phyloP scores from a whole-genome alignment of 2,797 vertebrate species.

The Poecilia picta region DNA sequence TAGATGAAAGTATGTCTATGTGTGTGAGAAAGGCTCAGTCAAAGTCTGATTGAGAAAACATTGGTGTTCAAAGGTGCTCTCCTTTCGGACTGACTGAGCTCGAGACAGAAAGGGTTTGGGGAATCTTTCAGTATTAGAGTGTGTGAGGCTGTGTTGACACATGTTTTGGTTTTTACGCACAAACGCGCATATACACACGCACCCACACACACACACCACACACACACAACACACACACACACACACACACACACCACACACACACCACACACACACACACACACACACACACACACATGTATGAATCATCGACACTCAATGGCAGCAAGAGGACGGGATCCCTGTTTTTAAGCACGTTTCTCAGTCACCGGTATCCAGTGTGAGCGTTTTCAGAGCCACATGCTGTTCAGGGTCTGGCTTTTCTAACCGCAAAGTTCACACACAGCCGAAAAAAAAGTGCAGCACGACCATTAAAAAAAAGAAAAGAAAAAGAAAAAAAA shows the following conservation, averaged over 20 bases:
- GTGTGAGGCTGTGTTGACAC: neutral
- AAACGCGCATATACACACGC: too few relatives aligned
- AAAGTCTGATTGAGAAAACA: neutral
- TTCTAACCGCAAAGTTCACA: conserved; percentile 72
- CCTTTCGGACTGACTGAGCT: neutral
- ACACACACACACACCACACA: too few relatives aligned
- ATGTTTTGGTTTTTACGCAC: neutral
- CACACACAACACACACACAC: too few relatives aligned
- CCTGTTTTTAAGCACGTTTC: conserved; percentile 18
- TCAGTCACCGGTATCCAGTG: conserved; percentile 24
- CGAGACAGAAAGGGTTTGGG: neutral
- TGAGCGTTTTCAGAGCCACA: conserved; percentile 49
- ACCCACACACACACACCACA: too few relatives aligned
- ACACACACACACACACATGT: neutral
- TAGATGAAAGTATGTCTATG: neutral
- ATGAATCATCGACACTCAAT: conserved; percentile 22
- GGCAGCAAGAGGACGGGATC: conserved; percentile 37
- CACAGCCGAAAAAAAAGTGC: conserved; percentile 60
- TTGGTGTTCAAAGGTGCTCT: neutral
- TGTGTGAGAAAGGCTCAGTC: neutral
- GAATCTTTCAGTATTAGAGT: neutral
- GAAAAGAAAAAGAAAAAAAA: too few relatives aligned
- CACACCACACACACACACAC: neutral
- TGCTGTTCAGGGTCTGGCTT: conserved; percentile 52
- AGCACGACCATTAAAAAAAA: conserved; percentile 45